Base-by-base conservation (phyloP, 2,888 invertebrate genomes). In the Plusia festucae region DNA sequence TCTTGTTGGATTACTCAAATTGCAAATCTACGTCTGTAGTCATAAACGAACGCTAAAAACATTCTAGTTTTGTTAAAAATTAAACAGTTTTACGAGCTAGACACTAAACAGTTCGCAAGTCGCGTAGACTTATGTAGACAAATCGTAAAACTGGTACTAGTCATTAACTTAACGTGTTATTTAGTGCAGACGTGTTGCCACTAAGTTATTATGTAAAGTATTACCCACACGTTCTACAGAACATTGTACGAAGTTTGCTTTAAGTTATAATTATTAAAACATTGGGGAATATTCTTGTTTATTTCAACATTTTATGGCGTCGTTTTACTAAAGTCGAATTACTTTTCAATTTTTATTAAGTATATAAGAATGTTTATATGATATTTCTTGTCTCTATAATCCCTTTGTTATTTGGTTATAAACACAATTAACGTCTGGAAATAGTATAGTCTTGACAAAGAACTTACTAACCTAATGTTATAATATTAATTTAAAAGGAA, bases 91-190 rank as follows among this genome's bases (percentile, higher is more conserved):
- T 73, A 74, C 63, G 63, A 67, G 67, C 63, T 44, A 27, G 15
- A 30, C 53, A 58, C 34, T 63, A 49, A 65, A 52, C 63, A 60
- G 61, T 68, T 64, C 46, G 49, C 74, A 68, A 66, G 68, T 74
- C 65, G 44, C 65, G 60, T 44, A 57, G 55, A 71, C 61, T 77
- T 72, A 67, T 77, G 66, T 57, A 77, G 72, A 75, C 77, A 58
- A 65, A 78, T 72, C 77, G 66, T 77, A 72, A 77, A 77, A 60
- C 75, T 72, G 58, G 30, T 57, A 71, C 46, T 56, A 74, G 54
- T 65, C 61, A 70, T 77, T 69, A 71, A 74, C 49, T 71, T 68
- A 67, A 68, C 66, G 65, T 77, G 68, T 68, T 74, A 77, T 77
- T 77, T 71, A 66, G 53, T 65, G 22, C 55, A 58, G 58, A 59